Base-by-base conservation (phyloP, 2,888 invertebrate genomes). In the Mactromeris polynyma region DNA sequence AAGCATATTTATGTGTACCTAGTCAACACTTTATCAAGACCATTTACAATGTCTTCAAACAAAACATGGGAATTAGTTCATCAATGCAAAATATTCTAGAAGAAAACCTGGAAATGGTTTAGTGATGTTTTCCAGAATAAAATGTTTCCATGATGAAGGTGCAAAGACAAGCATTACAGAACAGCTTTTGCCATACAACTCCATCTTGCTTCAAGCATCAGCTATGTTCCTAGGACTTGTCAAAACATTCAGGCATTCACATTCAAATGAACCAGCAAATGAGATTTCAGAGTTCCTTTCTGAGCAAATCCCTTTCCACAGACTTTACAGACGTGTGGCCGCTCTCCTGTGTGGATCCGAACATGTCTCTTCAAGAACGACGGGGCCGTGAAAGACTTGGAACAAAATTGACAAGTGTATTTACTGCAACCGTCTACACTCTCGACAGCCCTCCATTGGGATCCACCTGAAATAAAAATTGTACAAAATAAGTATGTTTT, bases 271-370 rank as follows among this genome's bases (percentile, higher is more conserved):
- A 64, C 33, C 1, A 73, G 21, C 19, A 26, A n/a, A 51, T 86
- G 86, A 21, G 69, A 33, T 69, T 81, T 87, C 2, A 87, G 51
- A 58, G 79, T 80, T 31, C 83, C 73, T 38, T 80, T 58, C 54
- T 88, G 64, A 21, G 69, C 2, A 42, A 88, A 88, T 4, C n/a
- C 36, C 40, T 88, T 88, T 7, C 36, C 51, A 46, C 87, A 89
- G 7, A 85, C 17, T 17, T 26, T 51, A 73, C 89, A 89, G n/a
- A 40, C 46, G 69, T 81, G 85, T 11, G 85, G 79, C 26, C 58
- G 85, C 80, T 58, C 81, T 2, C 81, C 83, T 3, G 87, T 73
- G 46, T 90, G 87, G 2, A 77, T 51, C 21, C 81, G 40, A 19
- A 79, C 14, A 81, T 88, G 90, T 4, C 73, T 33, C 40, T 83